Percentiles rank a stretch among this genome's conserved stretches.
phyloP scores from a whole-genome alignment of 2,113 vertebrate species.

The Macquaria australasica region DNA sequence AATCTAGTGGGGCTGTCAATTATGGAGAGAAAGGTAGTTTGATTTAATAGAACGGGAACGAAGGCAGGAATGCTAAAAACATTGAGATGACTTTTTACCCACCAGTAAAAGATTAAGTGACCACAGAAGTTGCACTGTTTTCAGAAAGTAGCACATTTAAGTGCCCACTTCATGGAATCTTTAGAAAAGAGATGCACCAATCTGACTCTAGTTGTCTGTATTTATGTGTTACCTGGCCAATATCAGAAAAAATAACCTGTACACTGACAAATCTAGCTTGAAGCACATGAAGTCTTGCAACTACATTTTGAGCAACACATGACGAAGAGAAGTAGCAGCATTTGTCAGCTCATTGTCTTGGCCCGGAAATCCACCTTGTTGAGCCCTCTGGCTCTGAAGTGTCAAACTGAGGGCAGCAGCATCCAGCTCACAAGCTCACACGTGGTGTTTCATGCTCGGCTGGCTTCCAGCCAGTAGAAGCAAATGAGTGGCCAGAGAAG shows the following conservation, averaged over 20 bases:
- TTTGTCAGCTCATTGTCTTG: background rate
- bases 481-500: background rate
- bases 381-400: background rate
- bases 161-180: background rate
- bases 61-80: background rate
- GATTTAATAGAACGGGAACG: background rate
- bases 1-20: background rate
- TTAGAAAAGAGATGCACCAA: no score
- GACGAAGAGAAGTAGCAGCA: background rate
- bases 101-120: no score
- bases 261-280: background rate
- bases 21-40: background rate
- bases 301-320: background rate
- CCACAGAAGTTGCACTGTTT: background rate
- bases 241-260: no score
- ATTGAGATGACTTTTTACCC: background rate
- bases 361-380: background rate
- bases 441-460: background rate
- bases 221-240: no score
- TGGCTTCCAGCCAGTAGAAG: background rate
- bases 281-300: background rate
- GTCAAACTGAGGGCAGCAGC: background rate
- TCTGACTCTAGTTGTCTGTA: no score
- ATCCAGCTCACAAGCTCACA: conserved; percentile 3
- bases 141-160: background rate